phyloP scores from a whole-genome alignment of 64 coral and sea anemone species.

The Trachythela sp. region DNA sequence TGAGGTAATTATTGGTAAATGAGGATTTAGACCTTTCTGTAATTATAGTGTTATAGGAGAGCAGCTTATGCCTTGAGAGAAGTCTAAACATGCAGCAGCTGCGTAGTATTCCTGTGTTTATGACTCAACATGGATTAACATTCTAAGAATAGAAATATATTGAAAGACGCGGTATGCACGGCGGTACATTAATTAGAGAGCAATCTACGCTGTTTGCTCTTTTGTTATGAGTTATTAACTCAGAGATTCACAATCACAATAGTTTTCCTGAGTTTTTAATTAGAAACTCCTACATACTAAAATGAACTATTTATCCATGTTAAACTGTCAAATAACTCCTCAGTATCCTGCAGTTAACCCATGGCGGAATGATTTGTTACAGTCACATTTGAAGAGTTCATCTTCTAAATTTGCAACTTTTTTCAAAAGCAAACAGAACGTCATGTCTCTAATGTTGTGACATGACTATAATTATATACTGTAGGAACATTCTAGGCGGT shows the following conservation, averaged over 20 bases:
- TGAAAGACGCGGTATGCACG: neutral
- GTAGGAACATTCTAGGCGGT: too few species aligned
- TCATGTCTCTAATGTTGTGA: neutral
- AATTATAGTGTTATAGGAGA: too few species aligned
- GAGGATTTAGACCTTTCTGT: too few species aligned
- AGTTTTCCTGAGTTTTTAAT: neutral
- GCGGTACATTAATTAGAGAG: neutral
- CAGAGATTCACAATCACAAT: neutral
- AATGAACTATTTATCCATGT: neutral
- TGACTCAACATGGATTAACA: neutral
- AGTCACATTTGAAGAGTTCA: neutral
- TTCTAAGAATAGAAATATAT: neutral
- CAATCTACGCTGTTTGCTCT: neutral
- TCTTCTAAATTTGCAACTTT: neutral
- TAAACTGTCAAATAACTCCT: neutral
- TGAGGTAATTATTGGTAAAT: too few species aligned
- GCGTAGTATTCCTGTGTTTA: neutral
- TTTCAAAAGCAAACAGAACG: neutral
- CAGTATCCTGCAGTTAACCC: neutral
- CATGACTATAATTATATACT: neutral
- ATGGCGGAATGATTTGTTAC: neutral
- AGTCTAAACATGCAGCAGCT: too few species aligned
- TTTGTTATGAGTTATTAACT: neutral
- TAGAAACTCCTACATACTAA: neutral
- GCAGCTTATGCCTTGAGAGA: too few species aligned